Conservation (phyloP, 2,113 vertebrate species). For the Mormyrus iriodes region DNA sequence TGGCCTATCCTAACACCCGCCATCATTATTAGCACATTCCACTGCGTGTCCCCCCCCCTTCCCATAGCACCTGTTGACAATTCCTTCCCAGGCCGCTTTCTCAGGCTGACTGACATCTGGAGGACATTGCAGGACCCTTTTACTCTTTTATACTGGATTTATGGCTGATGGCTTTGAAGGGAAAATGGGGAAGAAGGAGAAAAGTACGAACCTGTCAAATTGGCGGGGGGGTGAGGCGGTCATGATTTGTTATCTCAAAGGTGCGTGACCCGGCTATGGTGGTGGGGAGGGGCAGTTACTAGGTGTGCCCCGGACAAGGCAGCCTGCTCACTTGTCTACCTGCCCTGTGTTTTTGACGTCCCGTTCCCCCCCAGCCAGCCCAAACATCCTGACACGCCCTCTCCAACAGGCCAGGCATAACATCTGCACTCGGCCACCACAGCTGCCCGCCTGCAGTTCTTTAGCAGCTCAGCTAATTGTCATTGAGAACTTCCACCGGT, state of each 20-base stretch:
- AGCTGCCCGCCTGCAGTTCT: not conserved
- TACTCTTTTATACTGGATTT: constrained; percentile 41
- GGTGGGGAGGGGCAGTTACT: not conserved
- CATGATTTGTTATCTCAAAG: constrained; percentile 12
- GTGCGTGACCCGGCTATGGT: not conserved
- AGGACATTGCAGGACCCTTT: constrained; percentile 39
- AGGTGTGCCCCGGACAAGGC: not conserved
- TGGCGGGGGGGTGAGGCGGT: not conserved
- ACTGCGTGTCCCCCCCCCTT: not conserved
- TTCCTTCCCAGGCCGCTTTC: constrained; percentile 49
- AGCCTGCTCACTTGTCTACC: not conserved
- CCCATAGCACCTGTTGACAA: constrained; percentile 56
- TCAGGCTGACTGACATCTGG: constrained; percentile 54
- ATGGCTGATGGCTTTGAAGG: constrained; percentile 33
- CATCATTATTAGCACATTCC: constrained; percentile 27
- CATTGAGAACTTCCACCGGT: not conserved
- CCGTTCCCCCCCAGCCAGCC: not conserved
- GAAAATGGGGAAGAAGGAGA: not conserved
- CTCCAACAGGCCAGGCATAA: not conserved
- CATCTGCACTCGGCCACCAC: not conserved
- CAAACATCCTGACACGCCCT: not conserved
- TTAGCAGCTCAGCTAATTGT: not conserved
- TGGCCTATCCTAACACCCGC: not conserved
- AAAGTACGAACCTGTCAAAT: not conserved
- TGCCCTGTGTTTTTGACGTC: no score